Evolutionary conservation across 2,888 invertebrate genomes (phyloP).

Genomic region (Aethes cnicana): DNA sequence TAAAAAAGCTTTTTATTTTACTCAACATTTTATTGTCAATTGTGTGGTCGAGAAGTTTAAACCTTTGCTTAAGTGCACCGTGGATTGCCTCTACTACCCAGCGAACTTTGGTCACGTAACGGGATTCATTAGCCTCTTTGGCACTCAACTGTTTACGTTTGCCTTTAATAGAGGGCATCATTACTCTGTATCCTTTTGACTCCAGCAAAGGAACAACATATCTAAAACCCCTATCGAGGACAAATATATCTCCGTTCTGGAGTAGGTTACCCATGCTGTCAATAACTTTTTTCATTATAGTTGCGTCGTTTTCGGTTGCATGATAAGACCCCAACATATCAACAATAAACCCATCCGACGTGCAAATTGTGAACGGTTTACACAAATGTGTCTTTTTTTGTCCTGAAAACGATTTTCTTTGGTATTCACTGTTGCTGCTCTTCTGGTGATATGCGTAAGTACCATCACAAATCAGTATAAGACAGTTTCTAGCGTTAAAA

Average conservation of each 20-base stretch:
- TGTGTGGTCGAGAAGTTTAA: no score
- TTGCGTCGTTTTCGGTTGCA: conserved; percentile 6
- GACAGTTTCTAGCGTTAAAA: background rate
- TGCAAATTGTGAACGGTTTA: background rate
- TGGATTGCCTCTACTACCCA: background rate
- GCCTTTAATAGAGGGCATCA: conserved; percentile 1
- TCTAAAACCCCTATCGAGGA: conserved; percentile 7
- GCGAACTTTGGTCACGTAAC: background rate
- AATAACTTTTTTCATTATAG: conserved; percentile 1
- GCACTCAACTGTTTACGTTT: conserved; percentile 1
- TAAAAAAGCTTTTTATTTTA: no score
- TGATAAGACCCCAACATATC: conserved; percentile 1
- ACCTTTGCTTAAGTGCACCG: no score
- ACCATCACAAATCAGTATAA: background rate
- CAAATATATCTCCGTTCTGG: background rate
- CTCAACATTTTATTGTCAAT: no score
- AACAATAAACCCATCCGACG: background rate
- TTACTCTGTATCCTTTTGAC: conserved; percentile 7
- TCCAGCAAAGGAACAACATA: background rate
- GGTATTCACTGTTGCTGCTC: background rate
- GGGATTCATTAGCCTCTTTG: conserved; percentile 10
- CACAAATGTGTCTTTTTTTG: conserved; percentile 6
- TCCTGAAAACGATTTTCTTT: background rate
- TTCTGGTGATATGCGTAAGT: conserved; percentile 3
- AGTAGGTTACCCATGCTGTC: conserved; percentile 1